phyloP scores from a whole-genome alignment of 2,113 vertebrate genomes.

The Phylloscopus whistleri region DNA sequence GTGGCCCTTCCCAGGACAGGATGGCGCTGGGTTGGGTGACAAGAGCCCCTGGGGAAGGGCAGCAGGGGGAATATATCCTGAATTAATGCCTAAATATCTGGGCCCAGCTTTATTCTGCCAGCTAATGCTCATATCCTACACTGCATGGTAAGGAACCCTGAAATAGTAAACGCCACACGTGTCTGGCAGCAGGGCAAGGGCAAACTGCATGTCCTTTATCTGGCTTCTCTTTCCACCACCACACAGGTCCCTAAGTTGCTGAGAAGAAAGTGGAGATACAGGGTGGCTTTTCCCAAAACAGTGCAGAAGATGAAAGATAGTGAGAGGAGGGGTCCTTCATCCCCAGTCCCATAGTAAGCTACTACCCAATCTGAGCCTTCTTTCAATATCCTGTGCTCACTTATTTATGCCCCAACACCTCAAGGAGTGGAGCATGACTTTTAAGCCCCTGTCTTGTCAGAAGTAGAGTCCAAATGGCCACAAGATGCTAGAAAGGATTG shows the following conservation, averaged over 20 bases:
- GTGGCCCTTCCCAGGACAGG: not conserved
- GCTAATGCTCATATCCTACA: not conserved
- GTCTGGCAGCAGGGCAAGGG: not conserved
- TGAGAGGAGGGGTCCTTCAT: not conserved
- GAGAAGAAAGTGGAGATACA: not conserved
- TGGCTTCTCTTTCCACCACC: not conserved
- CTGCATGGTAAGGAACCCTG: fast-evolving
- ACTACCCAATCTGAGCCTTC: not conserved
- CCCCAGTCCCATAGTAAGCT: not conserved
- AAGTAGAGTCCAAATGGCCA: not conserved
- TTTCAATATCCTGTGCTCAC: fast-evolving
- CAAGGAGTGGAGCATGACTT: not conserved
- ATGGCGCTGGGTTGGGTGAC: not conserved
- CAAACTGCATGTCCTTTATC: not conserved
- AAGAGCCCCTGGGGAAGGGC: not conserved
- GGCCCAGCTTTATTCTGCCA: not conserved
- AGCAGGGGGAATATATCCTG: not conserved
- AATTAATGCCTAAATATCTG: not conserved
- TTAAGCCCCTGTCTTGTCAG: not conserved
- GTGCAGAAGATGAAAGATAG: not conserved
- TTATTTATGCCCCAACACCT: not conserved
- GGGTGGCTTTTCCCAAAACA: not conserved
- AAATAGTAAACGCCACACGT: not conserved
- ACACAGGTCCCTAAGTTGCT: not conserved
- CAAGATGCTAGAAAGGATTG: not conserved